Percentiles rank a stretch among this genome's conserved stretches.
Evolutionary conservation across 1,140 invertebrate genomes (phyloP).

Genomic region (Galleria mellonella): DNA sequence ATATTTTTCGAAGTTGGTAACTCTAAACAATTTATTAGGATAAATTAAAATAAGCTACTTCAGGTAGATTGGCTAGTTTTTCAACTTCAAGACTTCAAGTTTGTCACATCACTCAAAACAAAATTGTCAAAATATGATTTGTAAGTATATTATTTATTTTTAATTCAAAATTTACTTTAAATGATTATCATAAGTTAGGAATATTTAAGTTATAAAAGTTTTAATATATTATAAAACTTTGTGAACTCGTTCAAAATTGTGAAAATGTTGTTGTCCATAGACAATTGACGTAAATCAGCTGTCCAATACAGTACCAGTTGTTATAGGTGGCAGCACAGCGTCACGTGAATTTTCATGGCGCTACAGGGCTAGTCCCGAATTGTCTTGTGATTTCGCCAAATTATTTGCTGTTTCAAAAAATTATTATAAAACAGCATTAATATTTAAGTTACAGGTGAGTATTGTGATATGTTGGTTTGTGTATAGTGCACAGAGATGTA

Average conservation of each 20-base stretch:
- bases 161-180: background rate
- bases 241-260: background rate
- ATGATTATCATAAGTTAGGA: too few species aligned
- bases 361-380: slow-evolving; percentile 71
- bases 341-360: slow-evolving; percentile 76
- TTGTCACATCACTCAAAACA: too few species aligned
- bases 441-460: slow-evolving; percentile 62
- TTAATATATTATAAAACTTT: too few species aligned
- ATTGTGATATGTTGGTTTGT: slow-evolving; percentile 16
- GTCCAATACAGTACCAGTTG: slow-evolving; percentile 56
- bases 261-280: slow-evolving; percentile 38
- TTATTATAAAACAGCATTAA: slow-evolving; percentile 65
- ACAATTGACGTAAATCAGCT: slow-evolving; percentile 74
- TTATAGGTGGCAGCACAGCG: slow-evolving; percentile 72
- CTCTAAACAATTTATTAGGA: too few species aligned
- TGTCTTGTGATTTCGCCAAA: slow-evolving; percentile 74
- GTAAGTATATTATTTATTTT: too few species aligned
- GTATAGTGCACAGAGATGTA: slow-evolving; percentile 5
- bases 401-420: slow-evolving; percentile 62
- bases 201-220: too few species aligned
- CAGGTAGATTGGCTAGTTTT: too few species aligned
- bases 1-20: too few species aligned
- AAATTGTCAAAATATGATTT: too few species aligned
- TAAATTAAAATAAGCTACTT: too few species aligned
- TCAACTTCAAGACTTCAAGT: too few species aligned